Conservation (phyloP, 2,888 invertebrate species). For the Petrolisthes manimaculis region DNA sequence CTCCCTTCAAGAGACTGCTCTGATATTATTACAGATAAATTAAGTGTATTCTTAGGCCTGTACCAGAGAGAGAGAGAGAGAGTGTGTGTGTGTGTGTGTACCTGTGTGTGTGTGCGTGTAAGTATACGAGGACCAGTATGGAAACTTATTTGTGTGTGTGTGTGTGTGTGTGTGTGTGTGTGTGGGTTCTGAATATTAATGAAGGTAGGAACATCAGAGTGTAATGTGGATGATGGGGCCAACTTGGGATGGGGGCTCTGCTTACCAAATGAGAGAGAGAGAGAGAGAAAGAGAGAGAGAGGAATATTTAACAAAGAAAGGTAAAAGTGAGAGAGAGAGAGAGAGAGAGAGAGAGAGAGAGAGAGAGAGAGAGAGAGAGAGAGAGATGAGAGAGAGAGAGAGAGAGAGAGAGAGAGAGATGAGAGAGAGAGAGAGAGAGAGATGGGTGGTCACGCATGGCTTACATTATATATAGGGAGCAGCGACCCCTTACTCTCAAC, state of each 20-base stretch:
- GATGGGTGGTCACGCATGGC: neutral
- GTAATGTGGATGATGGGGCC: too few relatives aligned
- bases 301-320: neutral
- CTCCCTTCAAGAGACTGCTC: neutral
- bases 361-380: neutral
- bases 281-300: constrained; percentile 5
- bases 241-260: too few relatives aligned
- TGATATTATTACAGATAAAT: neutral
- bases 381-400: too few relatives aligned
- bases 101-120: too few relatives aligned
- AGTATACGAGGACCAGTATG: neutral
- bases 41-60: neutral
- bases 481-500: neutral
- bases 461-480: neutral
- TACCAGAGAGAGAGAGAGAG: constrained; percentile 12
- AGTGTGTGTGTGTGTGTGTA: too few relatives aligned
- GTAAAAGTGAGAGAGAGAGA: neutral
- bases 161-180: too few relatives aligned
- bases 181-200: too few relatives aligned
- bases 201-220: too few relatives aligned
- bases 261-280: constrained; percentile 1
- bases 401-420: too few relatives aligned
- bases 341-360: neutral
- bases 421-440: neutral
- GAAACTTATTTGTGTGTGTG: too few relatives aligned